Conservation (phyloP, 2,888 invertebrate genomes). For the Hemicrepidius hirtus region DNA sequence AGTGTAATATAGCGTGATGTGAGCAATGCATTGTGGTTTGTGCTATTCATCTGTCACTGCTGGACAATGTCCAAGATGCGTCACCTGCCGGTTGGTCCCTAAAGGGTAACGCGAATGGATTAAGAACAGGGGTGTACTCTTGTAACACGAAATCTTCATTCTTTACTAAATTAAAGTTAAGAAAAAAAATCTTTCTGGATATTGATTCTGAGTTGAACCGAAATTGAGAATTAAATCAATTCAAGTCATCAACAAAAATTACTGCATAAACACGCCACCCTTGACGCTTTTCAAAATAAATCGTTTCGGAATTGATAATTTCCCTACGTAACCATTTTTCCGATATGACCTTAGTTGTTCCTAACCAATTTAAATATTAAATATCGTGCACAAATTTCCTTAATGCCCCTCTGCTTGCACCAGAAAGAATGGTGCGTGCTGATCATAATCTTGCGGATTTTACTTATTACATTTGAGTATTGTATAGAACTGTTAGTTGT, state of each 20-base stretch:
- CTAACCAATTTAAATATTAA: too few relatives aligned
- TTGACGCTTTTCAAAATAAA: too few relatives aligned
- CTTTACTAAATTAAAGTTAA: neutral
- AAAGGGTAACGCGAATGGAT: slow-evolving; percentile 53
- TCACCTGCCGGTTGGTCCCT: slow-evolving; percentile 64
- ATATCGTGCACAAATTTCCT: neutral
- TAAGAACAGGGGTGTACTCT: slow-evolving; percentile 45
- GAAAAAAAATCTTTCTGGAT: neutral
- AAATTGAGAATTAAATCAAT: too few relatives aligned
- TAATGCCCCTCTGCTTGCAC: slow-evolving; percentile 54
- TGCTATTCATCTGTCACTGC: slow-evolving; percentile 67
- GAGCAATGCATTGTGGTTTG: slow-evolving; percentile 68
- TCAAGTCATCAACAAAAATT: too few relatives aligned
- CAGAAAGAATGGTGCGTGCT: slow-evolving; percentile 59
- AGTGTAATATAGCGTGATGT: slow-evolving; percentile 69
- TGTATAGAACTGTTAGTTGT: slow-evolving; percentile 63
- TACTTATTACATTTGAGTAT: slow-evolving; percentile 63
- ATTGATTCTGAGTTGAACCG: slow-evolving; percentile 20
- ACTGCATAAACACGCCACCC: too few relatives aligned
- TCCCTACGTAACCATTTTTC: too few relatives aligned
- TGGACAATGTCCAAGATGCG: slow-evolving; percentile 68
- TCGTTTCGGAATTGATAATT: too few relatives aligned
- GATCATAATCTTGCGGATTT: slow-evolving; percentile 67
- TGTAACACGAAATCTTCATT: neutral
- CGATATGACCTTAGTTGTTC: too few relatives aligned